A percentile compares a stretch with the other conserved stretches of the same genome.
These are phyloP conservation scores for Pseudobourletiella spinata DNA, from an alignment of 1,140 invertebrate genomes.

Conservation along the genomic window DNA sequence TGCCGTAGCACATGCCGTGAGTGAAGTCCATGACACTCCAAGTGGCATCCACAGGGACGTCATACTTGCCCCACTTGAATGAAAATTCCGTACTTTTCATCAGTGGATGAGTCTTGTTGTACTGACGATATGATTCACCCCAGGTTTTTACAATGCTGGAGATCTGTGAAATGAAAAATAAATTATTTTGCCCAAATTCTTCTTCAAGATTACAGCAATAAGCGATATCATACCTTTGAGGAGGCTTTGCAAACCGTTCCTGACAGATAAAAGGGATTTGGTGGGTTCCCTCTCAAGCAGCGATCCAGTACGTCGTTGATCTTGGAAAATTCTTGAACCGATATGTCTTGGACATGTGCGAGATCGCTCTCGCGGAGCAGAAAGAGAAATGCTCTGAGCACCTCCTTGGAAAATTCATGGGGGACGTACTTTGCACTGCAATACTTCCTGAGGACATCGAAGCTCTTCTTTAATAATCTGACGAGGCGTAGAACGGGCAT, in stretches of 20 bases:
- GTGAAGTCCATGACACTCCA: slow-evolving; percentile 19
- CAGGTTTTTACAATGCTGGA: neutral
- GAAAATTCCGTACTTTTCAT: neutral
- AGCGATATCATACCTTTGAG: no score
- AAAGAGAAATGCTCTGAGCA: slow-evolving; percentile 19
- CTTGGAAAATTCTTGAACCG: slow-evolving; percentile 1
- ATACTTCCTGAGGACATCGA: slow-evolving; percentile 4
- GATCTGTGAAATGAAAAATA: neutral
- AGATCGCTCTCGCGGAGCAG: slow-evolving; percentile 18
- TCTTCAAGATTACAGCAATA: no score
- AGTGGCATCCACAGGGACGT: slow-evolving; percentile 19
- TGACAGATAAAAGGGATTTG: slow-evolving; percentile 6
- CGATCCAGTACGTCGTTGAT: neutral
- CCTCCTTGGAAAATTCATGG: slow-evolving; percentile 6
- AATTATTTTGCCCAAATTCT: no score
- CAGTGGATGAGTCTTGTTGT: neutral
- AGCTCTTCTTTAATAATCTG: slow-evolving; percentile 11
- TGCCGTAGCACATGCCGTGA: slow-evolving; percentile 27
- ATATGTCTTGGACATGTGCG: slow-evolving; percentile 10
- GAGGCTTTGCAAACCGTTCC: slow-evolving; percentile 2
- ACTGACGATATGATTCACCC: neutral
- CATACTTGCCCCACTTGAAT: slow-evolving; percentile 24
- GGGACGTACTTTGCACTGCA: slow-evolving; percentile 9
- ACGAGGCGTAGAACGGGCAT: slow-evolving; percentile 12
- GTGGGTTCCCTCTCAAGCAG: neutral